Evolutionary conservation across 2,113 vertebrate genomes (phyloP).

Genomic region (Nematolebias whitei): DNA sequence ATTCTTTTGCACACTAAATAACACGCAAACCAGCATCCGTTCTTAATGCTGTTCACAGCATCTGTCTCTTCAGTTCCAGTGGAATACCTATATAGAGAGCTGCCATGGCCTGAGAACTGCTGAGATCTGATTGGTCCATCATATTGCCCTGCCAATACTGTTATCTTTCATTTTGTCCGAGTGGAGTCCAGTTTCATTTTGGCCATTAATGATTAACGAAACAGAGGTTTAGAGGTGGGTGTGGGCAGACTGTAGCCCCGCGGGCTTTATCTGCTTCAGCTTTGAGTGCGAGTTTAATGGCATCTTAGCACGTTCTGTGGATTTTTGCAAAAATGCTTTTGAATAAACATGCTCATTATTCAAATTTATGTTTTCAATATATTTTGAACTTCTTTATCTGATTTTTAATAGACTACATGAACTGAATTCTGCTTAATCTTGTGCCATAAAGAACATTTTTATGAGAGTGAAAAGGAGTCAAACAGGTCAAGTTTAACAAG

Average conservation of each 20-base stretch:
- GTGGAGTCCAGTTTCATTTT: constrained; percentile 76
- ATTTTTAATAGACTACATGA: no score
- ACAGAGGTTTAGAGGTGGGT: constrained; percentile 58
- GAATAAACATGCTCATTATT: neutral
- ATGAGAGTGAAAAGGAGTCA: no score
- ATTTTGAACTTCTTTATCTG: no score
- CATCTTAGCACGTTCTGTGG: constrained; percentile 5
- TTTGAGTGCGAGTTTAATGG: neutral
- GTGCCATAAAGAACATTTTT: no score
- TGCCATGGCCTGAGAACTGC: constrained; percentile 60
- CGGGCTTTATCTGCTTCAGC: constrained; percentile 35
- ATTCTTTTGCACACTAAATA: constrained; percentile 29
- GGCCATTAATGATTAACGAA: constrained; percentile 77
- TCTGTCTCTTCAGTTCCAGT: constrained; percentile 47
- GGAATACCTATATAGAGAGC: constrained; percentile 33
- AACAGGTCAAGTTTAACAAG: no score
- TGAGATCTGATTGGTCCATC: constrained; percentile 73
- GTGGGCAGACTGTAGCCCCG: constrained; percentile 38
- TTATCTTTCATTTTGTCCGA: constrained; percentile 61
- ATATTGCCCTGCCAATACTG: constrained; percentile 67
- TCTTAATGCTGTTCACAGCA: constrained; percentile 49
- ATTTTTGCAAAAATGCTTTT: neutral
- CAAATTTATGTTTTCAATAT: neutral
- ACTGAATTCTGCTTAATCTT: no score
- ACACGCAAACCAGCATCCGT: constrained; percentile 20